These are phyloP conservation scores for Sacculina carcini DNA, from an alignment of 2,888 invertebrate genomes.

Conservation along the genomic window DNA sequence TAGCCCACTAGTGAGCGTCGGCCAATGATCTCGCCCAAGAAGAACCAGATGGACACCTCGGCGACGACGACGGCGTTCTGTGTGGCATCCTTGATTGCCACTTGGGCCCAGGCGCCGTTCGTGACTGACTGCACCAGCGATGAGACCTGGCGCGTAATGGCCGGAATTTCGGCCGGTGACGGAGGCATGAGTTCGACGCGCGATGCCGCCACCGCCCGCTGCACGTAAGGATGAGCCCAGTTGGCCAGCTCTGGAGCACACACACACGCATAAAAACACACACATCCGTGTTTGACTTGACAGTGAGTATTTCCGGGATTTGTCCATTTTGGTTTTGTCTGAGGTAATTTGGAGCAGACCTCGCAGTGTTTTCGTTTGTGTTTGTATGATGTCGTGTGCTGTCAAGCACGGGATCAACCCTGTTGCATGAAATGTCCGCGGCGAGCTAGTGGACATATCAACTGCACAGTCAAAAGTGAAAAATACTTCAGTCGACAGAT, in stretches of 20 bases:
- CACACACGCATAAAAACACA: too few relatives aligned
- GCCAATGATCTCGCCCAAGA: constrained; percentile 85
- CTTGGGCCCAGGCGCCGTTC: constrained; percentile 51
- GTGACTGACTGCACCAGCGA: constrained; percentile 42
- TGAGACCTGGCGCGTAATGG: constrained; percentile 40
- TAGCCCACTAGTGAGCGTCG: constrained; percentile 65
- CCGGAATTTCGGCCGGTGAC: constrained; percentile 54
- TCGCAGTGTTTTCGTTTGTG: too few relatives aligned
- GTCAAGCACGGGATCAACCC: too few relatives aligned
- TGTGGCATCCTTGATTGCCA: constrained; percentile 61
- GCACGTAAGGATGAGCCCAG: constrained; percentile 32
- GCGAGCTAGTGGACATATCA: too few relatives aligned
- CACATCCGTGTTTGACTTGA: too few relatives aligned
- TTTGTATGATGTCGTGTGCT: too few relatives aligned
- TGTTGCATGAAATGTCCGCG: too few relatives aligned
- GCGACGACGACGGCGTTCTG: constrained; percentile 66
- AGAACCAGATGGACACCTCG: constrained; percentile 88
- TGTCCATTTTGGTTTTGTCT: too few relatives aligned
- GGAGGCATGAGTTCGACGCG: constrained; percentile 86
- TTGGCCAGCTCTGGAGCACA: constrained; percentile 10
- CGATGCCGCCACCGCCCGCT: constrained; percentile 58
- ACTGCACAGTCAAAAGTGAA: too few relatives aligned
- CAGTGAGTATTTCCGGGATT: too few relatives aligned
- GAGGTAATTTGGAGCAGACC: too few relatives aligned
- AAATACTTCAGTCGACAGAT: too few relatives aligned